These are phyloP conservation scores for Hypercompe scribonia DNA, from an alignment of 2,888 invertebrate species.

Conservation along the genomic window DNA sequence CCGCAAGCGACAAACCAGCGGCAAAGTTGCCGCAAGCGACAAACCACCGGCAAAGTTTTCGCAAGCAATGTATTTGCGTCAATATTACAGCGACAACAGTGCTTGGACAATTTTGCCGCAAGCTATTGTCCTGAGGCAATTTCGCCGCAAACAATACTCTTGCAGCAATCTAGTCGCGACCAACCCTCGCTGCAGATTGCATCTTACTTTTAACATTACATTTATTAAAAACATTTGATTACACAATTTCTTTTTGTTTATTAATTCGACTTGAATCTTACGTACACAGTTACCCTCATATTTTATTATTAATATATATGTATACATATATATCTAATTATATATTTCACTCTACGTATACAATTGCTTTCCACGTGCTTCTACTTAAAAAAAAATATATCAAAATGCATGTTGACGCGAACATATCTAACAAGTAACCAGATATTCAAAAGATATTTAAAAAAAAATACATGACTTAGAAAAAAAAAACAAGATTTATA, in stretches of 20 bases:
- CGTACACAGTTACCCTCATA: constrained; percentile 50
- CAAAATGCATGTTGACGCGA: constrained; percentile 7
- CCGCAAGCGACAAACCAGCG: background rate
- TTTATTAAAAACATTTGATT: constrained; percentile 42
- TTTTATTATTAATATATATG: constrained; percentile 27
- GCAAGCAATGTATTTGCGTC: background rate
- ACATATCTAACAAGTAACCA: background rate
- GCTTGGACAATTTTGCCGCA: background rate
- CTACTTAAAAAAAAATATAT: constrained; percentile 23
- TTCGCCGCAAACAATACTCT: background rate
- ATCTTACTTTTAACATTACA: constrained; percentile 11
- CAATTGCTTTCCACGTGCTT: constrained; percentile 37
- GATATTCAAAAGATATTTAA: background rate
- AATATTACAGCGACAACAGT: no score
- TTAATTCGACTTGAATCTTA: constrained; percentile 31
- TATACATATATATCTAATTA: constrained; percentile 18
- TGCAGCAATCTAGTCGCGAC: background rate
- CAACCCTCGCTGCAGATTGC: background rate
- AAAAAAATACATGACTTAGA: background rate
- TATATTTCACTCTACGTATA: constrained; percentile 45
- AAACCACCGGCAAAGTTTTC: background rate
- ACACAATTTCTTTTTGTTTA: constrained; percentile 26
- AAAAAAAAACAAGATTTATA: no score
- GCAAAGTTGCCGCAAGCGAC: background rate
- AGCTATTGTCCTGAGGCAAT: background rate